Conservation (phyloP, 2,113 vertebrate genomes). For the Odocoileus virginianus region DNA sequence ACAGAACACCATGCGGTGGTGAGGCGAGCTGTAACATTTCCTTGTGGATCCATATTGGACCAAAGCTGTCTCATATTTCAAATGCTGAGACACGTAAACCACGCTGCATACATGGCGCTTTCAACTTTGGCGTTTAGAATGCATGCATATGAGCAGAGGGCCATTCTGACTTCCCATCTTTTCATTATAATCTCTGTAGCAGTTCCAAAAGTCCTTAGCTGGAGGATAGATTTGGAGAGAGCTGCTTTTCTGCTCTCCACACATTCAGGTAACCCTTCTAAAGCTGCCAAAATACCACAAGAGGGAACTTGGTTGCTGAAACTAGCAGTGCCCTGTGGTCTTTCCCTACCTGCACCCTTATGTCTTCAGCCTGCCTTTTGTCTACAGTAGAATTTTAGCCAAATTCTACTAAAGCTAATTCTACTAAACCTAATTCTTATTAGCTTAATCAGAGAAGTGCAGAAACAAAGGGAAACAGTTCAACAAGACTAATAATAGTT, state of each 20-base stretch:
- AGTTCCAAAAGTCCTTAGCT: slow-evolving; percentile 52
- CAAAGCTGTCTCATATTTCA: neutral
- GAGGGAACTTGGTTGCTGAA: slow-evolving; percentile 48
- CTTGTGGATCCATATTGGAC: slow-evolving; percentile 46
- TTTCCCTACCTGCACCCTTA: neutral
- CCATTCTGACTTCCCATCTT: neutral
- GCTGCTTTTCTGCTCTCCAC: slow-evolving; percentile 53
- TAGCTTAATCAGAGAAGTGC: neutral
- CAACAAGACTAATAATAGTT: neutral
- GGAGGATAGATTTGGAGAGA: slow-evolving; percentile 60
- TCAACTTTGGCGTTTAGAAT: neutral
- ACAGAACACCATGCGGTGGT: neutral
- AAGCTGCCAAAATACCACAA: neutral
- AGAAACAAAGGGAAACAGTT: neutral
- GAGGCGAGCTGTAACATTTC: neutral
- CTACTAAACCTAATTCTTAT: no score
- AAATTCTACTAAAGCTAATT: neutral
- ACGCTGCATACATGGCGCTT: neutral
- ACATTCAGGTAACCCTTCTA: slow-evolving; percentile 55
- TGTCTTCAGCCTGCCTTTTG: neutral
- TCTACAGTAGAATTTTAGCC: neutral
- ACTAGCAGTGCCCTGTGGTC: neutral
- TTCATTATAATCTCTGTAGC: slow-evolving; percentile 53
- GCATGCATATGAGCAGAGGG: neutral
- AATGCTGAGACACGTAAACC: neutral